A percentile compares a stretch with the other conserved stretches of the same genome.
Evolutionary conservation across 2,888 invertebrate species (phyloP).

Genomic region (Brenthis hecate): DNA sequence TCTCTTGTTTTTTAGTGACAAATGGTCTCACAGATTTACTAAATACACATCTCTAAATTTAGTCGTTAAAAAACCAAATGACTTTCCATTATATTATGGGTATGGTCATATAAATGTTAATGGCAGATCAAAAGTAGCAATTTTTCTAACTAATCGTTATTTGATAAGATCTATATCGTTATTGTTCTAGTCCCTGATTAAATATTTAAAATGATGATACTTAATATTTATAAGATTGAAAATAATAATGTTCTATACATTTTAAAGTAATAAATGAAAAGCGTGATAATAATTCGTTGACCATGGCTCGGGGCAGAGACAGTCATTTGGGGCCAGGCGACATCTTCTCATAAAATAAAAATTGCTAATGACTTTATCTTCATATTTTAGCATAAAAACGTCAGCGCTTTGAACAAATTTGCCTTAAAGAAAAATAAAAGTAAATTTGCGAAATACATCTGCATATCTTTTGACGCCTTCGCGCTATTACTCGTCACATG

Average conservation of each 20-base stretch:
- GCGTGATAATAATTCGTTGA: conserved; percentile 60
- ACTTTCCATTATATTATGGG: neutral
- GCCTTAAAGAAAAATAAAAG: conserved; percentile 56
- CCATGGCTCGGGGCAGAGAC: conserved; percentile 53
- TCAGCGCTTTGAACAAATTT: conserved; percentile 65
- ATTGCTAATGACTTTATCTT: conserved; percentile 78
- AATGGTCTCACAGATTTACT: conserved; percentile 8
- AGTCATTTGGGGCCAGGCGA: conserved; percentile 55
- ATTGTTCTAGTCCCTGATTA: neutral
- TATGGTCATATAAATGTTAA: conserved; percentile 1
- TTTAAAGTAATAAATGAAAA: conserved; percentile 31
- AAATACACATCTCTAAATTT: too few species aligned
- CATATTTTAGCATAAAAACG: conserved; percentile 79
- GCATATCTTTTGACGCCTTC: conserved; percentile 70
- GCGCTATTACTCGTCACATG: conserved; percentile 64
- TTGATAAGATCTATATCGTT: conserved; percentile 9
- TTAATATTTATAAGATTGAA: conserved; percentile 3
- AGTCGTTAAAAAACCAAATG: conserved; percentile 9
- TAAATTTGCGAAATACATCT: conserved; percentile 68
- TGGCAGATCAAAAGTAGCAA: neutral
- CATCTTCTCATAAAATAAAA: conserved; percentile 69
- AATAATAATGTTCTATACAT: conserved; percentile 20
- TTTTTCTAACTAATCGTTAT: conserved; percentile 6
- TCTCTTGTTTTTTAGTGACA: conserved; percentile 31
- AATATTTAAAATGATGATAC: neutral